Conservation (phyloP, 2,113 vertebrate species). For the Zosterops japonicus region DNA sequence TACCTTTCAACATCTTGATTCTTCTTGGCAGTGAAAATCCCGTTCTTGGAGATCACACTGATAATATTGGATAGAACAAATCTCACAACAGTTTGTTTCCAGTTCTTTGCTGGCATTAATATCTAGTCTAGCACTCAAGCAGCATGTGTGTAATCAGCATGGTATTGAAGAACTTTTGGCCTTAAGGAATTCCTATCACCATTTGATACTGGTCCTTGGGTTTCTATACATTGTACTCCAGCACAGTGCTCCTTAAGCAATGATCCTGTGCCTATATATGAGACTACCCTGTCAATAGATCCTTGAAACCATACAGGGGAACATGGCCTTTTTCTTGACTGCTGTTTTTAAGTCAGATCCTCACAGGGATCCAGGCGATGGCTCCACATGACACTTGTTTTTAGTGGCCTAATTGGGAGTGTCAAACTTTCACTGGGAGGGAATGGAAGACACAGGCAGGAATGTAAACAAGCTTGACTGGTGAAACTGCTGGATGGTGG, state of each 20-base stretch:
- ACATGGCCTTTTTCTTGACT: background rate
- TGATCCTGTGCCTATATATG: accelerated
- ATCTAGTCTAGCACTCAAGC: background rate
- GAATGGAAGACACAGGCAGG: background rate
- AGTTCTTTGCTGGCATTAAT: background rate
- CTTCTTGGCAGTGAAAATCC: background rate
- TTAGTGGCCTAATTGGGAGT: background rate
- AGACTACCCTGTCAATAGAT: background rate
- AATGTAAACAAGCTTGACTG: background rate
- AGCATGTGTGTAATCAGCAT: background rate
- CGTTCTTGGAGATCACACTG: background rate
- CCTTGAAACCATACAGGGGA: background rate
- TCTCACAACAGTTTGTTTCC: background rate
- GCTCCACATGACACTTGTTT: background rate
- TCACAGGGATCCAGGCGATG: background rate
- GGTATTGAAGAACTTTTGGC: background rate
- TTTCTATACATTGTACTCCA: background rate
- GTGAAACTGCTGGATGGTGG: background rate
- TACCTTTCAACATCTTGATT: background rate
- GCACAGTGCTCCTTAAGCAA: background rate
- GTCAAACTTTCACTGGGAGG: background rate
- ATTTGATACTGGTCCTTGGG: background rate
- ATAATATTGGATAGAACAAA: background rate
- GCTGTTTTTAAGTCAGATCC: background rate
- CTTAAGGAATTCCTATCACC: background rate